phyloP scores from a whole-genome alignment of 1,140 invertebrate species.

The Meloidogyne exigua region DNA sequence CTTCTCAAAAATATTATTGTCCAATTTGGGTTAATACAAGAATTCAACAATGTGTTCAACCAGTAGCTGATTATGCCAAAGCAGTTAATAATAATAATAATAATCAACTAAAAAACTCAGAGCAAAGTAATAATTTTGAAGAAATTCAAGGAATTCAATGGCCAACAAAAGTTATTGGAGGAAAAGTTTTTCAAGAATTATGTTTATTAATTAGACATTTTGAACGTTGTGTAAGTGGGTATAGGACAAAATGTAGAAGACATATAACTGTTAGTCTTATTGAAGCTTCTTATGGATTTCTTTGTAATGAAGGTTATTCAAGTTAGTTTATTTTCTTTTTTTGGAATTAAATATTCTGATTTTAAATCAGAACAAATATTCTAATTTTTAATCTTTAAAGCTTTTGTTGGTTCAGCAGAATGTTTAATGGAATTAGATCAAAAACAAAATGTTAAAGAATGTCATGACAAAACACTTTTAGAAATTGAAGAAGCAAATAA shows the following conservation, averaged over 20 bases:
- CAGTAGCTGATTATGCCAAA: conserved; percentile 62
- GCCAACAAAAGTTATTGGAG: conserved; percentile 55
- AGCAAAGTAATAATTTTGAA: conserved; percentile 6
- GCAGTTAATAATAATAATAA: conserved; percentile 58
- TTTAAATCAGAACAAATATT: not conserved
- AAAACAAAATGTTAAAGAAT: conserved; percentile 53
- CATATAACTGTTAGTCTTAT: conserved; percentile 63
- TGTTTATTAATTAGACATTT: conserved; percentile 60
- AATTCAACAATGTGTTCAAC: conserved; percentile 60
- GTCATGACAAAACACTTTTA: conserved; percentile 58
- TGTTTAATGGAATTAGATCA: conserved; percentile 63
- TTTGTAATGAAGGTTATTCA: conserved; percentile 61
- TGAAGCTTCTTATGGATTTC: conserved; percentile 60
- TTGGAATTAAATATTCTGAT: conserved; percentile 12
- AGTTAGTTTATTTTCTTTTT: conserved; percentile 47
- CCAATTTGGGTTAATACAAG: conserved; percentile 47
- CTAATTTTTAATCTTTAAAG: conserved; percentile 43
- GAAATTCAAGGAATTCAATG: conserved; percentile 49
- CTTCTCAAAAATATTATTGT: conserved; percentile 32
- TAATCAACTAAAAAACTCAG: conserved; percentile 40
- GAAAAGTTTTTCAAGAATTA: conserved; percentile 59
- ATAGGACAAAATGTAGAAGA: conserved; percentile 45
- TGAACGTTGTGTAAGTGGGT: conserved; percentile 54
- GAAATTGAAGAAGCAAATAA: conserved; percentile 61
- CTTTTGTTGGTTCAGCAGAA: conserved; percentile 60